Evolutionary conservation across 2,797 vertebrate genomes (phyloP).

Genomic region (Apodemus agrarius): DNA sequence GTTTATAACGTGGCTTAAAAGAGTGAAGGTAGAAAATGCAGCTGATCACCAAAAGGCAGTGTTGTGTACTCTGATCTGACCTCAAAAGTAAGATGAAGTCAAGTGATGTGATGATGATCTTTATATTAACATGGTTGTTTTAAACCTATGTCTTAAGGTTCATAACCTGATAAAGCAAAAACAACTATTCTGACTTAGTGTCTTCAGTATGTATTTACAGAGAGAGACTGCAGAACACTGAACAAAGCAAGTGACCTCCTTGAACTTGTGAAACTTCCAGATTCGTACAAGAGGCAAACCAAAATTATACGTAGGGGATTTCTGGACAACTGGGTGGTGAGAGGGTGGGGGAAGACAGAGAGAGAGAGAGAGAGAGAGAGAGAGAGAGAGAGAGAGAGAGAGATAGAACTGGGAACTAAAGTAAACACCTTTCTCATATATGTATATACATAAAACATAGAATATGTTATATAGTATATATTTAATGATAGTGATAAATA

Average conservation of each 20-base stretch:
- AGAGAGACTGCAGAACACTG: background rate
- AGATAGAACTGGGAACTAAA: background rate
- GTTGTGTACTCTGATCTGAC: background rate
- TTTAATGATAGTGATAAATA: background rate
- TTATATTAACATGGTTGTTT: slow-evolving; percentile 21
- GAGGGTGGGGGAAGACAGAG: too few relatives aligned
- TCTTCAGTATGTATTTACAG: background rate
- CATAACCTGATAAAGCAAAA: slow-evolving; percentile 14
- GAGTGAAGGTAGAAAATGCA: background rate
- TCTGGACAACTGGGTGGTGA: background rate
- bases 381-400: background rate
- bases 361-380: too few relatives aligned
- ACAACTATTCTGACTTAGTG: background rate
- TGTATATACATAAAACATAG: background rate
- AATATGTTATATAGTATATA: background rate
- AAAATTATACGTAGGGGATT: background rate
- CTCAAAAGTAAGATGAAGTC: background rate
- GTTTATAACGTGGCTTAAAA: background rate
- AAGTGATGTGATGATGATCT: background rate
- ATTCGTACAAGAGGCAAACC: background rate
- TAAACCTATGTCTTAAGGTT: background rate
- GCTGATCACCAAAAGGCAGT: background rate
- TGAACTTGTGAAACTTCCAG: background rate
- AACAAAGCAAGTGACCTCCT: background rate
- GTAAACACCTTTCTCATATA: background rate